phyloP scores from a whole-genome alignment of 2,113 vertebrate species.

The Lota lota region DNA sequence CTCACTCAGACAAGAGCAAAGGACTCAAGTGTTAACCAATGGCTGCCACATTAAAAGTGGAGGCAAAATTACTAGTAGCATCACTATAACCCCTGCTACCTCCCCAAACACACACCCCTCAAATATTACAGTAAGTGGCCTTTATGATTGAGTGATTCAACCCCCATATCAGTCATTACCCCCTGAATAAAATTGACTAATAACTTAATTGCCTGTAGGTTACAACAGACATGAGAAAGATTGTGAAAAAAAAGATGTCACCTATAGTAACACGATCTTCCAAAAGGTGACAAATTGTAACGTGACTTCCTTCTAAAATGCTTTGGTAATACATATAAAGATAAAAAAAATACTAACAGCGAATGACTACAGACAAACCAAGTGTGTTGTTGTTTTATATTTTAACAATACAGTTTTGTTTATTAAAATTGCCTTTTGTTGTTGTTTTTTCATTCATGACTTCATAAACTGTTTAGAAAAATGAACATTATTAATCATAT shows the following conservation, averaged over 20 bases:
- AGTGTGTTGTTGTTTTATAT: slow-evolving; percentile 22
- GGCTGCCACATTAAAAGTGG: slow-evolving; percentile 81
- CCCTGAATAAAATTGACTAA: neutral
- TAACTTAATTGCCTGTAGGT: neutral
- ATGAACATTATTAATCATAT: no score
- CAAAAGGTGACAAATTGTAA: no score
- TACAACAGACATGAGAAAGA: no score
- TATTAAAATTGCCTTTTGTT: no score
- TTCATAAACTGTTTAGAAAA: no score
- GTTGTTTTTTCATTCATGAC: no score
- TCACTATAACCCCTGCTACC: slow-evolving; percentile 90
- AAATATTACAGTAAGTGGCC: slow-evolving; percentile 93
- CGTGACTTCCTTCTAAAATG: no score
- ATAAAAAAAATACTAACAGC: no score
- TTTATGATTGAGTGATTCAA: slow-evolving; percentile 79
- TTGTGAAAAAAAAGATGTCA: no score
- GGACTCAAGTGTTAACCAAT: slow-evolving; percentile 83
- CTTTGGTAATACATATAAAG: no score
- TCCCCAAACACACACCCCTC: slow-evolving; percentile 85
- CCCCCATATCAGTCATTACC: neutral
- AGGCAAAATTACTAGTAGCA: slow-evolving; percentile 96
- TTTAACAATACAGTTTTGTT: no score
- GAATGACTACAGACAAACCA: neutral
- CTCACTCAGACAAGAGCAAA: slow-evolving; percentile 79
- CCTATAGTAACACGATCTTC: no score